Evolutionary conservation across 2,113 vertebrate species (phyloP), one percentile per base, ranked within the genome.

Genomic region (Silurus meridionalis): DNA sequence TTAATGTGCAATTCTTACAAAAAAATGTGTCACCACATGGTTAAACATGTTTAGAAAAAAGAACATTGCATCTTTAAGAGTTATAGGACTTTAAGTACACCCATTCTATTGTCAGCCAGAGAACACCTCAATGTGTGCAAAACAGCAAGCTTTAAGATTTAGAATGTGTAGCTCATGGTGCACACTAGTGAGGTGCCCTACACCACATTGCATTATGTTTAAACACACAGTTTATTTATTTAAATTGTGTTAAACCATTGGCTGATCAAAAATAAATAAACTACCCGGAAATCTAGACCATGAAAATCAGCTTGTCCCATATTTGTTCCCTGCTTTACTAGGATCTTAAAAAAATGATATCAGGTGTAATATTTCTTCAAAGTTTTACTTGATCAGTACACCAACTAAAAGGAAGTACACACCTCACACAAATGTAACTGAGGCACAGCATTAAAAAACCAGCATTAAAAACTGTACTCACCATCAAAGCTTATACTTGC

Each of bases 401-500:
- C 60, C 10, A 52, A 80, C 19, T 21, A 61, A 17, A 17, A 10
- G 55, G 53, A 58, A 58, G 25, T 58, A 28, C 57, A 58, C 53
- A 13, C 53, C 19, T 2, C 14, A 15, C 6, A 28, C n/a, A 25
- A 58, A 80, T 37, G 37, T 37, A 2, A 60, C 37, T 48, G 48
- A 7, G 48, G 61, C n/a, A 63, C 7, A 50, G n/a, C n/a, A n/a
- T n/a, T n/a, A n/a, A n/a, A 23, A 69, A 66, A 63, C 53, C 21
- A 66, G 6, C 5, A 77, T 23, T 9, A 13, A 60, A 50, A 14
- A 58, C 82, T 96, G 92, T 97, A 96, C 97, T 96, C 92, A 99
- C 98, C 97, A 94, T 99, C 97, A 95, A 99, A 99, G 95, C 95
- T 96, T 94, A 99, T 98, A 93, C 96, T 99, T 91, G 98, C 98